Conservation (phyloP, 2,797 vertebrate species). For the Valencia hispanica region DNA sequence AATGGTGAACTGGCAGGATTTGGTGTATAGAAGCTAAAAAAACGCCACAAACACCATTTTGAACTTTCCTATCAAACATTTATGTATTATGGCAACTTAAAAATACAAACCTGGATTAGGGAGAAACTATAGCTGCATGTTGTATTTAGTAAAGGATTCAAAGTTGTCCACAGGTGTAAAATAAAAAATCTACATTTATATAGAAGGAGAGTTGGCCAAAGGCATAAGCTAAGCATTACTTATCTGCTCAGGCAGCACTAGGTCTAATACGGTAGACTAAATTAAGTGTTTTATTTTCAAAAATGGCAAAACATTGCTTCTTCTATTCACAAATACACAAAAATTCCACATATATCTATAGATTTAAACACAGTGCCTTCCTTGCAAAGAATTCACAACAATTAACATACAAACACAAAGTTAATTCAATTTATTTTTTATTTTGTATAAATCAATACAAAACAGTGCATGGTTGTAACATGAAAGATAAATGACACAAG, state of each 20-base stretch:
- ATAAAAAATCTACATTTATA: neutral
- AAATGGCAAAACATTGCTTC: neutral
- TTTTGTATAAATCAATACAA: neutral
- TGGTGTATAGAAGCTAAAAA: neutral
- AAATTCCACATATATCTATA: neutral
- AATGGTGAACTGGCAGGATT: neutral
- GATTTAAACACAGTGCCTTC: neutral
- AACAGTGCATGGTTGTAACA: neutral
- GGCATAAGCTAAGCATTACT: too few relatives aligned
- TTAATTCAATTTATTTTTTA: neutral
- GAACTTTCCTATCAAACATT: neutral
- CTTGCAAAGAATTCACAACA: neutral
- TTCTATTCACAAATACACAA: neutral
- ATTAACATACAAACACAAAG: too few relatives aligned
- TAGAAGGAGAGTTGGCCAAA: too few relatives aligned
- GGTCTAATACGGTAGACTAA: neutral
- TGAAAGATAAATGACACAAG: neutral
- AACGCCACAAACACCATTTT: neutral
- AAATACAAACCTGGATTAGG: neutral
- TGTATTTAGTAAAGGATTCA: neutral
- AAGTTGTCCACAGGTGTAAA: neutral
- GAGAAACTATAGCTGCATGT: neutral
- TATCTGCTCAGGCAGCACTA: neutral
- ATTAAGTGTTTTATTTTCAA: neutral
- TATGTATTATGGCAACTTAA: neutral